Evolutionary conservation across 2,113 vertebrate genomes (phyloP).

Genomic region (Heptranchias perlo): DNA sequence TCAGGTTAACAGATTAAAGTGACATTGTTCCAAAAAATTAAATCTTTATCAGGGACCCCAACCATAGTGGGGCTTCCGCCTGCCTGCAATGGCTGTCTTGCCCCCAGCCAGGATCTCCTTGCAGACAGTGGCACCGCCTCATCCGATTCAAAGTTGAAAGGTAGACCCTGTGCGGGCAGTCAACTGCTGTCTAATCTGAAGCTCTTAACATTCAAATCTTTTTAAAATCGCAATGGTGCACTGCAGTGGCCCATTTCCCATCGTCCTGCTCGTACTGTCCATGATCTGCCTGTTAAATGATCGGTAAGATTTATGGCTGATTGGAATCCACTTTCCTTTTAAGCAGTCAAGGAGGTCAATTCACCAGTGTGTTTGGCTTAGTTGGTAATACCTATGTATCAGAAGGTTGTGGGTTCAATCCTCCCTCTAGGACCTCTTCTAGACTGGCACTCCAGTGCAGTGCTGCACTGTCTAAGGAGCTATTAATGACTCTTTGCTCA

Average conservation of each 20-base stretch:
- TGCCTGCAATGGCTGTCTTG: neutral
- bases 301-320: neutral
- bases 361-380: too few species aligned
- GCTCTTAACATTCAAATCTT: neutral
- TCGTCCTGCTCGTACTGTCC: neutral
- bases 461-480: too few species aligned
- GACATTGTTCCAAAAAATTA: neutral
- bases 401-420: too few species aligned
- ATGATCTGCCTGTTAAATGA: neutral
- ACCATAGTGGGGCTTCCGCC: too few species aligned
- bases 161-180: neutral
- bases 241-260: neutral
- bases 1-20: neutral
- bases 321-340: neutral
- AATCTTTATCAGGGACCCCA: neutral
- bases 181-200: neutral
- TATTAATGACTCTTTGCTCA: too few species aligned
- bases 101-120: neutral
- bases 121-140: neutral
- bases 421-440: too few species aligned
- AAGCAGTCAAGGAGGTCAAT: neutral
- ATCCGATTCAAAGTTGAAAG: neutral
- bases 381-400: too few species aligned
- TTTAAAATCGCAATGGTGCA: neutral
- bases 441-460: too few species aligned